These are phyloP conservation scores for Siphamia tubifer DNA, from an alignment of 2,113 vertebrate genomes.

Conservation along the genomic window DNA sequence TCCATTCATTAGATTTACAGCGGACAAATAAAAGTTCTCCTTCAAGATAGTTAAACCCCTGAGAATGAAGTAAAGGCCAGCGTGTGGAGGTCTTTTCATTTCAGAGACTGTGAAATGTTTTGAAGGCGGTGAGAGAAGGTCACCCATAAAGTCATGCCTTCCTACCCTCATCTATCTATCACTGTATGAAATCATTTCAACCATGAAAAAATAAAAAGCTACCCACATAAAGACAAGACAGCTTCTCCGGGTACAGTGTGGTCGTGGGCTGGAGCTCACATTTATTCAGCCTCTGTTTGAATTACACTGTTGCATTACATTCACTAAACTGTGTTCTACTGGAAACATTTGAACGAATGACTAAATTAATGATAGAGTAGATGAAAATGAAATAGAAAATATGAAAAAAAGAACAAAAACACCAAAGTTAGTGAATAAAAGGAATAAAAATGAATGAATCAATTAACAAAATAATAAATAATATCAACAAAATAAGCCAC, in stretches of 20 bases:
- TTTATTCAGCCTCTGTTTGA: no score
- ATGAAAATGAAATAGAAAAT: no score
- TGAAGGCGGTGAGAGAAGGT: constrained; percentile 5
- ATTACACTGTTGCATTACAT: no score
- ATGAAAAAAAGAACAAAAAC: no score
- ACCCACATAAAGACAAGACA: neutral
- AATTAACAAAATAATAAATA: no score
- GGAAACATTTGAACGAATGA: no score
- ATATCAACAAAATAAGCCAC: no score
- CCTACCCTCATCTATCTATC: neutral
- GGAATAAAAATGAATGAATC: no score
- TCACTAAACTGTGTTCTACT: neutral
- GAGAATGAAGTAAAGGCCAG: neutral
- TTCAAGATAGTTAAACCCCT: neutral
- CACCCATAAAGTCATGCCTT: neutral
- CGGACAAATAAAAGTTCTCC: constrained; percentile 59
- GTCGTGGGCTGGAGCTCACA: neutral
- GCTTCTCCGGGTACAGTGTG: neutral
- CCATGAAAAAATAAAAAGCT: neutral
- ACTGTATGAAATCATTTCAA: neutral
- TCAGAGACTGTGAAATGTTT: constrained; percentile 3
- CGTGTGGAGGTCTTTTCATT: neutral
- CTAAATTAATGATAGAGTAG: no score
- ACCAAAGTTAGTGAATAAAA: no score
- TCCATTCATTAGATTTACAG: constrained; percentile 33